phyloP scores from a whole-genome alignment of 2,113 vertebrate species.

The Eulacestoma nigropectus region DNA sequence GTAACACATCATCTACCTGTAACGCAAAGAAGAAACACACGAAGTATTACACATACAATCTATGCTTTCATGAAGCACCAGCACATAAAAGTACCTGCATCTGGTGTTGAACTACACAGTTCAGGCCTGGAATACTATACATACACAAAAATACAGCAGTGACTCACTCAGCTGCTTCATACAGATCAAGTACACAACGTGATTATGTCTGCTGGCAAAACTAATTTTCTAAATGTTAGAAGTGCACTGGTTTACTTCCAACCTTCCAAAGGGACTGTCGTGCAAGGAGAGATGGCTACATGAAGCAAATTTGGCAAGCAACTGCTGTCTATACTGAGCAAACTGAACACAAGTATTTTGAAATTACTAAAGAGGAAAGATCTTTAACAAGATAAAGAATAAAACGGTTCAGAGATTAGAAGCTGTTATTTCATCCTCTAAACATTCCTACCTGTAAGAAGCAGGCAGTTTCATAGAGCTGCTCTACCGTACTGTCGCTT shows the following conservation, averaged over 20 bases:
- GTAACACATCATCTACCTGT: conserved; percentile 95
- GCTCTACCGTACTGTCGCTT: conserved; percentile 92
- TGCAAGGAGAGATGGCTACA: not conserved
- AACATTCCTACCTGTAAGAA: conserved; percentile 87
- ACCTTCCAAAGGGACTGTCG: not conserved
- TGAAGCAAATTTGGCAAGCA: not conserved
- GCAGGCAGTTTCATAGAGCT: conserved; percentile 97
- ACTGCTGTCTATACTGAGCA: not conserved
- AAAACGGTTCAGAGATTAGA: not conserved
- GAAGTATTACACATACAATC: not conserved
- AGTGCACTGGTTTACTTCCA: not conserved
- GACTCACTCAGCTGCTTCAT: not conserved
- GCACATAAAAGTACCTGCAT: not conserved
- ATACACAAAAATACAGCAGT: not conserved
- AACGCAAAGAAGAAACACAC: not conserved
- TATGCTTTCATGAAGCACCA: not conserved
- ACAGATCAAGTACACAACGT: not conserved
- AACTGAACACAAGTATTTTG: not conserved
- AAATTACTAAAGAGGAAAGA: not conserved
- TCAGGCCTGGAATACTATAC: not conserved
- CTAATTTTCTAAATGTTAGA: not conserved
- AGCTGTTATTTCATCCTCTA: not conserved
- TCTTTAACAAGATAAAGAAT: not conserved
- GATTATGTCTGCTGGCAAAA: not conserved
- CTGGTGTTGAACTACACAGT: not conserved